These are phyloP conservation scores for Artemia sinica DNA, from an alignment of 2,888 invertebrate genomes.

Conservation along the genomic window DNA sequence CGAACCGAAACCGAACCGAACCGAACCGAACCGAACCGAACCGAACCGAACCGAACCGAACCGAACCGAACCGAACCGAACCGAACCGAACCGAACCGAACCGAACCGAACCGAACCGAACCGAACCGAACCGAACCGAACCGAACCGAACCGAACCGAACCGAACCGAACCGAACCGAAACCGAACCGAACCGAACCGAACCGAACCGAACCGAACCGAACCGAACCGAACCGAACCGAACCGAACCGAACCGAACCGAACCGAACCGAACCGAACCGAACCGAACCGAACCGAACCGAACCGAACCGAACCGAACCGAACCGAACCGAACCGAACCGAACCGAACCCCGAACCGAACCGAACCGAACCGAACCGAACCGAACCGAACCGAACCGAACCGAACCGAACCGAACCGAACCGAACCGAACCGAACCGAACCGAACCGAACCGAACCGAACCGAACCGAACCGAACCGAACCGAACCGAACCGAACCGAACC, in stretches of 20 bases:
- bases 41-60: too few relatives aligned
- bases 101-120: too few relatives aligned
- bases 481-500: constrained; percentile 22
- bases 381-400: constrained; percentile 22
- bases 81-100: too few relatives aligned
- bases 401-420: constrained; percentile 21
- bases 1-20: too few relatives aligned
- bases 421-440: constrained; percentile 20
- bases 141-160: too few relatives aligned
- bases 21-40: too few relatives aligned
- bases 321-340: constrained; percentile 23
- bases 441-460: constrained; percentile 23
- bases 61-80: too few relatives aligned
- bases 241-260: constrained; percentile 22
- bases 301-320: constrained; percentile 22
- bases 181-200: constrained; percentile 23
- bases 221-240: constrained; percentile 23
- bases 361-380: constrained; percentile 21
- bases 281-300: constrained; percentile 23
- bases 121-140: too few relatives aligned
- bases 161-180: too few relatives aligned
- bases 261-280: constrained; percentile 23
- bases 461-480: constrained; percentile 22
- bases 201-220: constrained; percentile 23
- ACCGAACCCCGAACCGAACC: constrained; percentile 21